Conservation (phyloP, 2,797 vertebrate species). For the Agapornis canus region DNA sequence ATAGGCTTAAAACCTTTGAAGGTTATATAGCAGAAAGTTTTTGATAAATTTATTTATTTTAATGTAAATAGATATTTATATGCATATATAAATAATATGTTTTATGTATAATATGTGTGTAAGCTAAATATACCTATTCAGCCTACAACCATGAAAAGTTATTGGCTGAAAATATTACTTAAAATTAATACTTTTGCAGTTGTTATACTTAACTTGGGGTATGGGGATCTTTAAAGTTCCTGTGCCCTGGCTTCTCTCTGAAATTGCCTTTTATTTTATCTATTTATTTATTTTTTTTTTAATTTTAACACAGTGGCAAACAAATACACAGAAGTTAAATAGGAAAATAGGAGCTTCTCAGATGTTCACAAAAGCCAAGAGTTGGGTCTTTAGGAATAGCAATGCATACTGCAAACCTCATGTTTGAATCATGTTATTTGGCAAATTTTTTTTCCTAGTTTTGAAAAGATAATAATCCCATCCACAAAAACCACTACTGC, state of each 20-base stretch:
- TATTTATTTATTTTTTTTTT: no score
- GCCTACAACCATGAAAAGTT: not conserved
- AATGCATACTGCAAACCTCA: not conserved
- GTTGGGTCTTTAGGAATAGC: not conserved
- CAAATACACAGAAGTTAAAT: not conserved
- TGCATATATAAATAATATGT: no score
- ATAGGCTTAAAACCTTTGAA: not conserved
- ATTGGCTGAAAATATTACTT: not conserved
- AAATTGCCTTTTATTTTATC: not conserved
- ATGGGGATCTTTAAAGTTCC: not conserved
- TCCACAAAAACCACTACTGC: slow-evolving; percentile 14
- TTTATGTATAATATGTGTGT: not conserved
- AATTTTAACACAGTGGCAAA: not conserved
- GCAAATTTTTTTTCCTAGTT: not conserved
- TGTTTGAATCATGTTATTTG: slow-evolving; percentile 13
- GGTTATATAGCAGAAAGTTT: not conserved
- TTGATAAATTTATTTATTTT: not conserved
- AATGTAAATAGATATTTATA: not conserved
- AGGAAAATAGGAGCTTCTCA: not conserved
- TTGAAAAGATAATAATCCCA: slow-evolving; percentile 37
- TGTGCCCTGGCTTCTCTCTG: not conserved
- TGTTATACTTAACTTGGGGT: not conserved
- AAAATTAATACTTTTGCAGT: not conserved
- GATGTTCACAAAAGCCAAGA: not conserved
- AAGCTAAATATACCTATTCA: not conserved